These are phyloP conservation scores for Penaeus vannamei DNA, from an alignment of 1,140 invertebrate genomes.

Conservation along the genomic window DNA sequence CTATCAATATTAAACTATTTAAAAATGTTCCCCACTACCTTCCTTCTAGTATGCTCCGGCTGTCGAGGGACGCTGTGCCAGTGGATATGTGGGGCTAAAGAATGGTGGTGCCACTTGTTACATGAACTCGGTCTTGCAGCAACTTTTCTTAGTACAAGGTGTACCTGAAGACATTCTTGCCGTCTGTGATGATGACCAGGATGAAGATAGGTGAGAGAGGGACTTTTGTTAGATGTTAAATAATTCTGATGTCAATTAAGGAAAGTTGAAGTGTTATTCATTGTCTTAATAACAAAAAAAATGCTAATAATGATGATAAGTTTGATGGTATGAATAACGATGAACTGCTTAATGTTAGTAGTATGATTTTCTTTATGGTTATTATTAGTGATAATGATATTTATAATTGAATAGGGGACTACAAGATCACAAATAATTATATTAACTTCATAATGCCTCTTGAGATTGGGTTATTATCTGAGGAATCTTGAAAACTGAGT, in stretches of 20 bases:
- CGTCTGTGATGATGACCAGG: slow-evolving; percentile 66
- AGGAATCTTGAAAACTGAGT: slow-evolving; percentile 20
- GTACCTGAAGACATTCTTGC: slow-evolving; percentile 74
- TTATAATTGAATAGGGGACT: too few species aligned
- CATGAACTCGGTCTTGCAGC: slow-evolving; percentile 79
- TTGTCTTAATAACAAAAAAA: too few species aligned
- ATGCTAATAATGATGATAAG: too few species aligned
- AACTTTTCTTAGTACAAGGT: slow-evolving; percentile 76
- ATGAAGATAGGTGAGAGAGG: slow-evolving; percentile 68
- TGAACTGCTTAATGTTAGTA: too few species aligned
- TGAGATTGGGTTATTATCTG: too few species aligned
- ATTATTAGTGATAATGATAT: too few species aligned
- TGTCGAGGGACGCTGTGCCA: slow-evolving; percentile 73
- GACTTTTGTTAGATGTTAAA: not conserved
- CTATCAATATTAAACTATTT: not conserved
- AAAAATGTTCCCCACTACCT: not conserved
- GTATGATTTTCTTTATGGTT: too few species aligned
- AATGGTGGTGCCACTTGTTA: slow-evolving; percentile 79
- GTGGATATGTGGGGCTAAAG: slow-evolving; percentile 77
- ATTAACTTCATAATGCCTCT: too few species aligned
- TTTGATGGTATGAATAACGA: too few species aligned
- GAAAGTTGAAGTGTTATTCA: too few species aligned
- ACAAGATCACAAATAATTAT: too few species aligned
- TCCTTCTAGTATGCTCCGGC: slow-evolving; percentile 73
- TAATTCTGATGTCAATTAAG: too few species aligned